Evolutionary conservation across 2,797 vertebrate genomes (phyloP).

Genomic region (Anomalospiza imberbis): DNA sequence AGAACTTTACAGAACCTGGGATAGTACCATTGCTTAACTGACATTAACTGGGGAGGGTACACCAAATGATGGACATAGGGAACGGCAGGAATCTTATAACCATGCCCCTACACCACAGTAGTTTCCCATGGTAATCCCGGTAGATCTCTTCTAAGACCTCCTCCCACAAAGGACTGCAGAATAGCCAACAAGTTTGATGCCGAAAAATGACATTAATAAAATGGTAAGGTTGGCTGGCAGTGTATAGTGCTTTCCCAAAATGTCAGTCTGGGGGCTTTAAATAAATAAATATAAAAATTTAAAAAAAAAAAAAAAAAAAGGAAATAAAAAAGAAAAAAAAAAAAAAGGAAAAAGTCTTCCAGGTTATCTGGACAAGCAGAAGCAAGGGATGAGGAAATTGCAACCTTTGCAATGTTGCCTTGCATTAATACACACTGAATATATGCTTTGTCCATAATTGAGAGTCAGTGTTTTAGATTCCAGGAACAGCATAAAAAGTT

Average conservation of each 20-base stretch:
- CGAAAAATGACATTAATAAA: background rate
- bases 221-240: background rate
- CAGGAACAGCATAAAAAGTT: background rate
- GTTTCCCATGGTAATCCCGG: too few species aligned
- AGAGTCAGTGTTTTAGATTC: background rate
- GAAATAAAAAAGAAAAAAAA: too few species aligned
- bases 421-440: background rate
- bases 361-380: background rate
- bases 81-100: too few species aligned
- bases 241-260: background rate
- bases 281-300: background rate
- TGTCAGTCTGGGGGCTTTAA: background rate
- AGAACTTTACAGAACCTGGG: too few species aligned
- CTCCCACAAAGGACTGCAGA: background rate
- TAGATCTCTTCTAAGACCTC: too few species aligned
- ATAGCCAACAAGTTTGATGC: background rate
- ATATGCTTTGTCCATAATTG: background rate
- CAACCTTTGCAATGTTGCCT: background rate
- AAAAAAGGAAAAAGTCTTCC: fast-evolving
- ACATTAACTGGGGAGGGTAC: too few species aligned
- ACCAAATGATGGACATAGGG: too few species aligned
- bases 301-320: too few species aligned
- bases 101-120: too few species aligned
- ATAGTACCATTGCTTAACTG: too few species aligned
- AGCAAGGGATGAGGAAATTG: background rate